Percentiles rank a stretch among this genome's conserved stretches.
phyloP scores from a whole-genome alignment of 2,888 invertebrate genomes.

The Biston stratarius region DNA sequence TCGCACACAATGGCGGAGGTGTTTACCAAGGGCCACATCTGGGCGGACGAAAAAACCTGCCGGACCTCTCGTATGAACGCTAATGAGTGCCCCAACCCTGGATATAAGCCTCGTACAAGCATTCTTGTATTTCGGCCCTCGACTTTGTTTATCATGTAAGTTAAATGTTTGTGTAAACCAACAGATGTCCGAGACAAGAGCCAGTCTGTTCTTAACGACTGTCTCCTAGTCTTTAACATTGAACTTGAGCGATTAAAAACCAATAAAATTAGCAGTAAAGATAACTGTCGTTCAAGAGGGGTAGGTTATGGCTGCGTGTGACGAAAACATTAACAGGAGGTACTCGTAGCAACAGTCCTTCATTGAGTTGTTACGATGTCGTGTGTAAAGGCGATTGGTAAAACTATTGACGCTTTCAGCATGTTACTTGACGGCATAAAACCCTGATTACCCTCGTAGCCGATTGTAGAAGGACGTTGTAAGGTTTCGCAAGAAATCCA shows the following conservation, averaged over 20 bases:
- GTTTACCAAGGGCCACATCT: slow-evolving; percentile 83
- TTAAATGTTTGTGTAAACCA: slow-evolving; percentile 63
- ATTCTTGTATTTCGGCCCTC: slow-evolving; percentile 61
- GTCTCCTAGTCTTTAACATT: slow-evolving; percentile 74
- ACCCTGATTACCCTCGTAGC: neutral
- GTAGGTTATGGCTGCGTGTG: slow-evolving; percentile 67
- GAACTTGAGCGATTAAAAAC: slow-evolving; percentile 81
- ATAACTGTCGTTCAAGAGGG: slow-evolving; percentile 65
- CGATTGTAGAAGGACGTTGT: slow-evolving; percentile 28
- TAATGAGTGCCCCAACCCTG: slow-evolving; percentile 68
- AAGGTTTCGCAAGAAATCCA: slow-evolving; percentile 50
- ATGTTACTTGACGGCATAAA: neutral
- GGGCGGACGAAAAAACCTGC: slow-evolving; percentile 80
- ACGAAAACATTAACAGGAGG: slow-evolving; percentile 40
- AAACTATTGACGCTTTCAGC: neutral
- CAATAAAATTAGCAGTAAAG: slow-evolving; percentile 82
- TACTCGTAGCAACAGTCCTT: slow-evolving; percentile 36
- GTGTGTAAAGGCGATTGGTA: slow-evolving; percentile 12
- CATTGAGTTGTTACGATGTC: slow-evolving; percentile 25
- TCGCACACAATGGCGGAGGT: slow-evolving; percentile 72
- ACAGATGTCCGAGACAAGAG: slow-evolving; percentile 75
- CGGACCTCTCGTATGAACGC: slow-evolving; percentile 82
- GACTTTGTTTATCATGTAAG: slow-evolving; percentile 71
- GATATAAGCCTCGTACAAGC: slow-evolving; percentile 54
- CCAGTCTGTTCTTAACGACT: slow-evolving; percentile 65